These are phyloP conservation scores for Callorhinus ursinus DNA, from an alignment of 2,113 vertebrate species.

Conservation along the genomic window DNA sequence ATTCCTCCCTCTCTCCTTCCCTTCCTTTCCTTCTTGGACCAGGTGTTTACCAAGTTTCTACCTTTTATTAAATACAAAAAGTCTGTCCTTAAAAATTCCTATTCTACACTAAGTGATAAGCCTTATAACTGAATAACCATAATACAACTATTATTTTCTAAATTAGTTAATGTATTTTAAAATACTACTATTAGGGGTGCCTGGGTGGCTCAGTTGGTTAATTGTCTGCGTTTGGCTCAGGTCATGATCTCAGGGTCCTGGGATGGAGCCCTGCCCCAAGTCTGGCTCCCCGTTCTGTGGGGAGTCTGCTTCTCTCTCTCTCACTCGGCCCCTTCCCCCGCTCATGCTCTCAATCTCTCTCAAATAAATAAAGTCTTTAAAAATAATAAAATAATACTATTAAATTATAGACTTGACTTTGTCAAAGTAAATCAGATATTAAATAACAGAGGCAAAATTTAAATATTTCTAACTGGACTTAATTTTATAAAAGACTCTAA, in stretches of 20 bases:
- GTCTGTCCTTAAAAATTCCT: not conserved
- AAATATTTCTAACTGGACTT: not conserved
- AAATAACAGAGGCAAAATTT: not conserved
- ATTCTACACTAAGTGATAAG: not conserved
- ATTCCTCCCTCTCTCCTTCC: too few relatives aligned
- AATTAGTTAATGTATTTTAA: not conserved
- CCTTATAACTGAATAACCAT: not conserved
- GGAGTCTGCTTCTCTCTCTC: too few relatives aligned
- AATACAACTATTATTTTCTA: not conserved
- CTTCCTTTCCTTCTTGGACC: not conserved
- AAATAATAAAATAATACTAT: not conserved
- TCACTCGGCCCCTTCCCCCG: too few relatives aligned
- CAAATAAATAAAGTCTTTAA: too few relatives aligned
- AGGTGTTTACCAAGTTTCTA: not conserved
- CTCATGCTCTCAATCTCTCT: too few relatives aligned
- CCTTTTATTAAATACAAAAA: not conserved
- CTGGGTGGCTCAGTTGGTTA: too few relatives aligned
- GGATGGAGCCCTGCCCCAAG: too few relatives aligned
- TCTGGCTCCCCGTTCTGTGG: too few relatives aligned
- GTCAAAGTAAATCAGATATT: not conserved
- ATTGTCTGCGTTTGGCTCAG: too few relatives aligned
- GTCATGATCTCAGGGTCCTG: too few relatives aligned
- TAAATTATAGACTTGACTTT: not conserved
- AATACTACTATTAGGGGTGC: not conserved
- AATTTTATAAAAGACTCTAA: not conserved